phyloP scores from a whole-genome alignment of 2,888 invertebrate genomes.

The Eustalomyia histrio region DNA sequence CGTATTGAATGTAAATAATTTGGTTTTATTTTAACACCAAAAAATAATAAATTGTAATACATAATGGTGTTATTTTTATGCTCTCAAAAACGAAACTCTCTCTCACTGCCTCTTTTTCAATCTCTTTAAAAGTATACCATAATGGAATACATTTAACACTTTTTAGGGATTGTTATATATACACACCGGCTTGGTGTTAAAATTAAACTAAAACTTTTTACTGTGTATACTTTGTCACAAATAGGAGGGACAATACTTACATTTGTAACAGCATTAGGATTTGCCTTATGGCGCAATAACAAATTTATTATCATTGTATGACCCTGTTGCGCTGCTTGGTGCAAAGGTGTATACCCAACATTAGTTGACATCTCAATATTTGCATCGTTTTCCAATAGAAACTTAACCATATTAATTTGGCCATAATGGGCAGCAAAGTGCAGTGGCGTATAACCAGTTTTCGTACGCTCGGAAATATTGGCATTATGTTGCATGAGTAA shows the following conservation, averaged over 20 bases:
- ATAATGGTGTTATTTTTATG: no score
- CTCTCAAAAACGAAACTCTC: no score
- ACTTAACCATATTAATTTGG: slow-evolving; percentile 93
- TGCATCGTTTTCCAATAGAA: slow-evolving; percentile 93
- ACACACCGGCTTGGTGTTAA: not conserved
- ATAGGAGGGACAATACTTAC: slow-evolving; percentile 82
- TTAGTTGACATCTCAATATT: slow-evolving; percentile 89
- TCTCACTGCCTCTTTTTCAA: not conserved
- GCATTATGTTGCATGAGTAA: slow-evolving; percentile 90
- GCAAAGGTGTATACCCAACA: slow-evolving; percentile 95
- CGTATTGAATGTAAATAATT: no score
- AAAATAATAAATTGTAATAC: no score
- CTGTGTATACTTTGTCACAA: not conserved
- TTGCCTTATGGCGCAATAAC: slow-evolving; percentile 94
- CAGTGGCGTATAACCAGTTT: slow-evolving; percentile 95
- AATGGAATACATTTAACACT: not conserved
- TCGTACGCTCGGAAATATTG: slow-evolving; percentile 85
- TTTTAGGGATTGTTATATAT: not conserved
- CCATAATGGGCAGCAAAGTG: slow-evolving; percentile 99
- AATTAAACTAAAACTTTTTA: not conserved
- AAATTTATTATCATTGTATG: slow-evolving; percentile 96
- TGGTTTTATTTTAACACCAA: no score
- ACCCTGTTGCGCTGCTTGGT: slow-evolving; percentile 99
- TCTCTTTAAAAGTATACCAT: not conserved
- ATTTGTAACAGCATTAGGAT: slow-evolving; percentile 95